A percentile compares a stretch with the other conserved stretches of the same genome.
Conservation (phyloP, 2,113 vertebrate species). For the Gallinago media region DNA sequence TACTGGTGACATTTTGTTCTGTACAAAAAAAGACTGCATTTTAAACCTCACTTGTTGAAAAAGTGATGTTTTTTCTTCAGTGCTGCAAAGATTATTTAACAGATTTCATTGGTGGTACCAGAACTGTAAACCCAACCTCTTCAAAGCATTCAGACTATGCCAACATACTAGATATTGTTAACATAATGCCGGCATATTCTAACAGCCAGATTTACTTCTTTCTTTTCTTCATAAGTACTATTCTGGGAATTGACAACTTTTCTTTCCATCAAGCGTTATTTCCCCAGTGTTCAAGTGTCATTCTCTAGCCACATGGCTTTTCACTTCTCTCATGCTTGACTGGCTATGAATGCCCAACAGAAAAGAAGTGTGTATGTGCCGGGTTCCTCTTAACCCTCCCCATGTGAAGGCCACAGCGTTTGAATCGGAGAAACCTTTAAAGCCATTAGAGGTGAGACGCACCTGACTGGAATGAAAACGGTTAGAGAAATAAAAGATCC, state of each 20-base stretch:
- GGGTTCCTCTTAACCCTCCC: not conserved
- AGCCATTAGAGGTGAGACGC: constrained; percentile 46
- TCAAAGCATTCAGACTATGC: not conserved
- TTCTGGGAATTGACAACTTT: not conserved
- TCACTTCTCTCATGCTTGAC: constrained; percentile 27
- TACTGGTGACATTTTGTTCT: not conserved
- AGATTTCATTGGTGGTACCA: not conserved
- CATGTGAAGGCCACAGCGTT: not conserved
- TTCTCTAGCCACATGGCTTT: not conserved
- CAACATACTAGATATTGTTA: not conserved
- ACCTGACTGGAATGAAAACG: constrained; percentile 56
- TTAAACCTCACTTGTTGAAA: not conserved
- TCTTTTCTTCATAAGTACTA: not conserved
- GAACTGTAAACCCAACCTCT: not conserved
- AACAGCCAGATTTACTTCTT: not conserved
- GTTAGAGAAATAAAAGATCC: constrained; percentile 66
- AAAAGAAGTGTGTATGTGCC: not conserved
- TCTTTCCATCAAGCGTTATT: not conserved
- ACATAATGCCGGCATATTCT: not conserved
- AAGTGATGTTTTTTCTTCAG: not conserved
- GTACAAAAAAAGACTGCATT: not conserved
- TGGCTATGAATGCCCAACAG: not conserved
- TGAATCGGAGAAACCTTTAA: not conserved
- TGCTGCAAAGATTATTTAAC: not conserved
- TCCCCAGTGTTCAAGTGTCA: not conserved